Conservation (phyloP, 2,888 invertebrate species). For the Thyatira batis region DNA sequence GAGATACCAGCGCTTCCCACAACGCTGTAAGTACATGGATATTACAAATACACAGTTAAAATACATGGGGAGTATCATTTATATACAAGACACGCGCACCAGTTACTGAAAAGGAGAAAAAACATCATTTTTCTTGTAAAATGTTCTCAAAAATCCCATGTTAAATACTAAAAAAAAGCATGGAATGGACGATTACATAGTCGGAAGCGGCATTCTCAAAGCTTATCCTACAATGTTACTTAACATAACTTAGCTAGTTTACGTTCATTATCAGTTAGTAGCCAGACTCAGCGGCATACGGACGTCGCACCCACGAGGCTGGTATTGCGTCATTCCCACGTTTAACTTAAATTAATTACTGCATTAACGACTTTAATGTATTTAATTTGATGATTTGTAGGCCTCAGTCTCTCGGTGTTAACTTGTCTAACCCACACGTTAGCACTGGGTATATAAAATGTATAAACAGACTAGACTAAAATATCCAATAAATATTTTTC, state of each 20-base stretch:
- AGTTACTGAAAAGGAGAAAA: slow-evolving; percentile 50
- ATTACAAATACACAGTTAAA: slow-evolving; percentile 16
- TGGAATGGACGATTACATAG: slow-evolving; percentile 62
- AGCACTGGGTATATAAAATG: slow-evolving; percentile 41
- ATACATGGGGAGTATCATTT: slow-evolving; percentile 45
- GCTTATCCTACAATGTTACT: slow-evolving; percentile 58
- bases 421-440: slow-evolving; percentile 46
- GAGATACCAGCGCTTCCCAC: slow-evolving; percentile 32
- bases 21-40: slow-evolving; percentile 43
- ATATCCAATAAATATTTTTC: slow-evolving; percentile 67
- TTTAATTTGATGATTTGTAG: slow-evolving; percentile 41
- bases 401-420: slow-evolving; percentile 56
- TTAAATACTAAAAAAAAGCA: slow-evolving; percentile 50
- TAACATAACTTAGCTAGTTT: slow-evolving; percentile 68
- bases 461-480: slow-evolving; percentile 71
- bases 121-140: slow-evolving; percentile 24
- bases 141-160: slow-evolving; percentile 32
- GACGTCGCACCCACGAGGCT: slow-evolving; percentile 32
- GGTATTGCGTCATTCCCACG: slow-evolving; percentile 72
- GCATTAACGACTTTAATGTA: slow-evolving; percentile 42
- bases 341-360: slow-evolving; percentile 58
- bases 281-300: slow-evolving; percentile 51
- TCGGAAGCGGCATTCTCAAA: slow-evolving; percentile 51
- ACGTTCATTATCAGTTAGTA: slow-evolving; percentile 44
- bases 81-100: slow-evolving; percentile 66